Percentiles rank a stretch among this genome's conserved stretches.
These are phyloP conservation scores for Tinea trinotella DNA, from an alignment of 2,888 invertebrate species.

Conservation along the genomic window DNA sequence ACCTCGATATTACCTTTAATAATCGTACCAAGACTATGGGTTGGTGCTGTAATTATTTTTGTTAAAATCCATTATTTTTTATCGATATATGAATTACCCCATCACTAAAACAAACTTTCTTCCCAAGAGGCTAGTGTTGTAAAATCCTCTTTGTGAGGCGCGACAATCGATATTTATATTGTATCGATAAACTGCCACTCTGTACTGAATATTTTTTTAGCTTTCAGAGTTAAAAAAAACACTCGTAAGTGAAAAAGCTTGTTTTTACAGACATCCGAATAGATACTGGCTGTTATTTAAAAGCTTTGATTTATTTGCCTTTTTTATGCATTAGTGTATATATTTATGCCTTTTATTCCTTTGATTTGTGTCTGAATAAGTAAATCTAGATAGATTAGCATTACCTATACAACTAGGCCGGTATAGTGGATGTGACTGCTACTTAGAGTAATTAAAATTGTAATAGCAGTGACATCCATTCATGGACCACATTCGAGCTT, in stretches of 20 bases:
- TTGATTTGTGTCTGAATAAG: too few relatives aligned
- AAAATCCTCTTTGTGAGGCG: slow-evolving; percentile 46
- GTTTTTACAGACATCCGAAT: slow-evolving; percentile 28
- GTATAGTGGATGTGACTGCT: too few relatives aligned
- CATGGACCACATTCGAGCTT: too few relatives aligned
- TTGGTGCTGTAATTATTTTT: too few relatives aligned
- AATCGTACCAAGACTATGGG: too few relatives aligned
- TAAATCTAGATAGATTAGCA: too few relatives aligned
- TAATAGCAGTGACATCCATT: too few relatives aligned
- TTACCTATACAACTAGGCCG: too few relatives aligned
- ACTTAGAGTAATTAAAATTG: too few relatives aligned
- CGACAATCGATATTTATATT: slow-evolving; percentile 49
- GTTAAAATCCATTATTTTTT: too few relatives aligned
- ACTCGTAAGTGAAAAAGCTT: slow-evolving; percentile 53
- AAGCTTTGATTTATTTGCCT: background rate
- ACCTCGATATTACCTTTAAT: too few relatives aligned
- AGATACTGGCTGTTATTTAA: background rate
- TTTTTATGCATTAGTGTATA: background rate
- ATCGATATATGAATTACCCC: background rate
- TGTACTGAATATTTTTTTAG: slow-evolving; percentile 8
- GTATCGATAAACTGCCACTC: slow-evolving; percentile 30
- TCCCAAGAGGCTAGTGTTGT: slow-evolving; percentile 42
- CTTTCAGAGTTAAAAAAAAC: slow-evolving; percentile 9
- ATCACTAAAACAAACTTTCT: slow-evolving; percentile 21
- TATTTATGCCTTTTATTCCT: too few relatives aligned